Evolutionary conservation across 2,797 vertebrate genomes (phyloP), one percentile per base, ranked within the genome.

Genomic region (Lagorchestes hirsutus): DNA sequence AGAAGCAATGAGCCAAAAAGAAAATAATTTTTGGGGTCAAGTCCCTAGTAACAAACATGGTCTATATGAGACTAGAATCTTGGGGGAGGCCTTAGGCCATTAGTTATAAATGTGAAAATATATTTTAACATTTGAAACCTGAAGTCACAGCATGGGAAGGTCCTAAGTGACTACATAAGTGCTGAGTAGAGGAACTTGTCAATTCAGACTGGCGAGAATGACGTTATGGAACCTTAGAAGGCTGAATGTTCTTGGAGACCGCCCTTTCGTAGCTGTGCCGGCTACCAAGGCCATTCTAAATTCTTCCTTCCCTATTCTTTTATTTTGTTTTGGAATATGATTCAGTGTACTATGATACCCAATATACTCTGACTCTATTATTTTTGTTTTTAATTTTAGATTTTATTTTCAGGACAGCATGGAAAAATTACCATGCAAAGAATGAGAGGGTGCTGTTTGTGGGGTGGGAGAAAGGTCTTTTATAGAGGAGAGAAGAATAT

Each of bases 41-140:
- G 74, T 50, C 74, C 10, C 74, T 87, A 87, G 40, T 87, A 87
- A 87, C 74, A 87, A 87, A 87, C 74, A 87, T 27, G 40, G 40
- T 50, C 24, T 87, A 87, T 87, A 87, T 27, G 40, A 87, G 74
- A 27, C 24, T 87, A 87, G 74, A 87, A 87, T 87, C 74, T 87
- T 87, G 74, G 74, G 67, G 55, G 56, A 40, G 40, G 40, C 22
- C 74, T 50, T 87, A 50, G 40, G 22, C 74, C 18, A 87, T 87
- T 46, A 46, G 74, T 87, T 87, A 87, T 50, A 87, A 87, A 87
- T 11, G 24, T 87, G 24, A 87, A 87, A 87, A 87, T 87, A 87
- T 87, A 87, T 87, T 87, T 87, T 87, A 46, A 46, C 74, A 87
- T 87, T 50, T 87, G 74, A 87, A 50, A 87, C 40, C 74, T 87